Evolutionary conservation across 2,888 invertebrate species (phyloP), one percentile per base, ranked within the genome.

Genomic region (Eucriotettix oculatus): DNA sequence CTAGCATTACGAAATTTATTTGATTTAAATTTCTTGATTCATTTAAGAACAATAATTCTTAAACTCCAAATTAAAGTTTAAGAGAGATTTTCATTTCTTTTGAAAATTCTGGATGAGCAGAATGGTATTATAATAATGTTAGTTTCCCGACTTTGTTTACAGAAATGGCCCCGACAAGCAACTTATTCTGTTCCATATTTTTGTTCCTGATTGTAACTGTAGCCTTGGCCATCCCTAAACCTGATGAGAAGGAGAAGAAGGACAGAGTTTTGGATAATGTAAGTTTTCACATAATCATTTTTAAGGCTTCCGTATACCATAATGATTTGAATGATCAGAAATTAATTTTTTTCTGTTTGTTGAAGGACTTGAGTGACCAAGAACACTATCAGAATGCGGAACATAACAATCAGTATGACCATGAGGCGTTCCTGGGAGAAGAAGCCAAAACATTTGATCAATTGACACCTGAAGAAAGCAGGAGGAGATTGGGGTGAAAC

Each of bases 371-470:
- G 9, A 86, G 87, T 64, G 85, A 89, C 65, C 80, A 84, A 59
- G 85, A 88, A 65, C 95, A 96, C 70, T 91, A 82, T 68, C 79
- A 82, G 64, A 83, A 87, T 65, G 86, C 85, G 41, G 83, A 87
- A 63, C 93, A 93, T 68, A 90, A 97, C 73, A 77, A 85, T 57
- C 90, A 93, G 66, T 98, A 90, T 71, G 98, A 98, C 71, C 98
- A 98, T 71, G 97, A 98, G 71, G 95, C 96, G 0, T 98, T 99
- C 72, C 78, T 99, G 12, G 98, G 98, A 0, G 91, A 94, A 71
- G 92, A 94, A 65, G 92, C 97, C 0, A 90, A 92, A 71, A 86
- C 90, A 7, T 99, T 97, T 71, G 95, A 97, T 71, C 88, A 96
- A 68, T 77, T 99, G 54, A 80, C 89, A 0, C 97, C 97, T 3